Conservation (phyloP, 2,888 invertebrate species). For the Acleris literana region DNA sequence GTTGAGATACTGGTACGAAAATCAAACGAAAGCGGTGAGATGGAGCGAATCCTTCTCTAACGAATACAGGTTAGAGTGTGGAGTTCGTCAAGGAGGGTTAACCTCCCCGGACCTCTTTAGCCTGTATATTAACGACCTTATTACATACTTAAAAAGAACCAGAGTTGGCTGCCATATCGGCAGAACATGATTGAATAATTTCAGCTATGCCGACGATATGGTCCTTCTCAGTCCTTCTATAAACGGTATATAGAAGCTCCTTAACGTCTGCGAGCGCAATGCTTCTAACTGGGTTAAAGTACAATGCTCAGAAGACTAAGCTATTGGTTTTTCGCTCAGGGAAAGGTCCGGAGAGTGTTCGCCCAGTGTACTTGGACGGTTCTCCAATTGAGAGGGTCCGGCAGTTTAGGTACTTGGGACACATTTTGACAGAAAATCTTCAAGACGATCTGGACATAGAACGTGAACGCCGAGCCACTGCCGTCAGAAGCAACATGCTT, state of each 20-base stretch:
- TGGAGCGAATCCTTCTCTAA: not conserved
- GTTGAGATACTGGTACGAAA: slow-evolving; percentile 3
- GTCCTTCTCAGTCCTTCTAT: slow-evolving; percentile 37
- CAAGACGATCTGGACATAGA: slow-evolving; percentile 24
- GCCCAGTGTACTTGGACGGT: slow-evolving; percentile 6
- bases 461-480: not conserved
- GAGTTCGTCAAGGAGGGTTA: slow-evolving; percentile 31
- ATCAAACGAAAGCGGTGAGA: not conserved
- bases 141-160: not conserved
- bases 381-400: slow-evolving; percentile 11
- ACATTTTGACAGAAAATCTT: slow-evolving; percentile 20
- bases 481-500: slow-evolving; percentile 5
- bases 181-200: slow-evolving; percentile 1
- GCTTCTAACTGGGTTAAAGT: slow-evolving; percentile 7
- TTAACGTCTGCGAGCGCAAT: slow-evolving; percentile 19
- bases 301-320: slow-evolving; percentile 22
- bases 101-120: slow-evolving; percentile 37
- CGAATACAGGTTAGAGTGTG: slow-evolving; percentile 36
- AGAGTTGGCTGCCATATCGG: not conserved
- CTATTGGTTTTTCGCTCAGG: slow-evolving; percentile 22
- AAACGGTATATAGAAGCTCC: slow-evolving; percentile 26
- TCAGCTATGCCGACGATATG: slow-evolving; percentile 34
- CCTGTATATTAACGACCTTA: slow-evolving; percentile 29
- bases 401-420: slow-evolving; percentile 30
- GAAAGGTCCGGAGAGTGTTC: slow-evolving; percentile 18